Evolutionary conservation across 1,140 invertebrate genomes (phyloP), one percentile per base, ranked within the genome.

Genomic region (Acyrthosiphon pisum): DNA sequence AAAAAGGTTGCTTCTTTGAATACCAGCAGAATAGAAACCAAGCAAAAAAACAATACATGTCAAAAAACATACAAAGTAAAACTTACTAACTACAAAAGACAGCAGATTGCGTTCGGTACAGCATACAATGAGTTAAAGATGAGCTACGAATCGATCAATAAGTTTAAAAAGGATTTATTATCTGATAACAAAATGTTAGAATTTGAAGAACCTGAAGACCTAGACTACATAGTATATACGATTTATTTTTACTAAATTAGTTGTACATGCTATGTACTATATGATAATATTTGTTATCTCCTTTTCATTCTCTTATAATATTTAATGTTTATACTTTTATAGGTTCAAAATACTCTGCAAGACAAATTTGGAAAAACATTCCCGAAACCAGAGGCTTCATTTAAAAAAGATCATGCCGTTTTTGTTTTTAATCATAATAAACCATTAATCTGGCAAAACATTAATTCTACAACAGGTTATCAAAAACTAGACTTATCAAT

Each of bases 51-150:
- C 30, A 91, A 83, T 37, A 37, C 9, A 20, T 9, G 37, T 46
- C 48, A n/a, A 41, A 93, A 56, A 86, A 50, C 48, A 11, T 56
- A n/a, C 18, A 86, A 56, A 46, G 91, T 53, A 26, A 93, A 86
- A 56, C 26, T 18, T 41, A 44, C 11, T 3, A 44, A 41, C 1
- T 93, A 93, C 37, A 93, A 20, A 50, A 86, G 26, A 41, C 41
- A n/a, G n/a, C 90, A 92, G 37, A 92, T 30, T 23, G 48, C 50
- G 26, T 92, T 92, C 6, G 37, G 18, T 11, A 18, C 7, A n/a
- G 81, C 91, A n/a, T 50, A 35, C 2, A 20, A 41, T n/a, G 20
- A n/a, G 7, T 41, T 93, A 44, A 86, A 50, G 41, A 48, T 30
- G 7, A 92, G 91, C 18, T 81, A 84, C 14, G 91, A 76, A 81